Conservation (phyloP, 1,140 invertebrate genomes). For the Helicorthomorpha holstii region DNA sequence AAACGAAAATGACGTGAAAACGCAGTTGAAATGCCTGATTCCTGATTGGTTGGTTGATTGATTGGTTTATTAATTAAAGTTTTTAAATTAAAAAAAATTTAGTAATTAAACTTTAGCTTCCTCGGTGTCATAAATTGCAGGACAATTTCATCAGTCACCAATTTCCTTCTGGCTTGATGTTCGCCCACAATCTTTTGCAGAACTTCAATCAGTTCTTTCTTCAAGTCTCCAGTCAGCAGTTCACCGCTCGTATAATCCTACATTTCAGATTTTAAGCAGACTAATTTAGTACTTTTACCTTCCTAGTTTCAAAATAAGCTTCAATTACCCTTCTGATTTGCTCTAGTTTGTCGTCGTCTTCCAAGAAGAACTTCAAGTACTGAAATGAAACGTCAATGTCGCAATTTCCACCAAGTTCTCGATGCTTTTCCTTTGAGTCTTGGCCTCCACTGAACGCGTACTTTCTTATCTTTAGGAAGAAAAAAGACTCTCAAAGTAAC, state of each 20-base stretch:
- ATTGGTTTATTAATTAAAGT: no score
- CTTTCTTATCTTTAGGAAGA: slow-evolving; percentile 85
- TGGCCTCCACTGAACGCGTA: slow-evolving; percentile 97
- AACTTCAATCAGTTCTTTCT: slow-evolving; percentile 70
- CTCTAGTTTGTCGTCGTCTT: slow-evolving; percentile 78
- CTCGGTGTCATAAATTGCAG: slow-evolving; percentile 68
- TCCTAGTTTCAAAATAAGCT: background rate
- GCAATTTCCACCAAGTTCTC: slow-evolving; percentile 78
- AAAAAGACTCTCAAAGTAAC: no score
- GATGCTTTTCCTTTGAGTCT: slow-evolving; percentile 81
- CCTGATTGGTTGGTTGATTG: no score
- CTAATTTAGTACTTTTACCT: background rate
- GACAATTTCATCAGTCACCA: slow-evolving; percentile 71
- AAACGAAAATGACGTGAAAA: no score
- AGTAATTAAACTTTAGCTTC: slow-evolving; percentile 38
- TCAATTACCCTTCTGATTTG: slow-evolving; percentile 47
- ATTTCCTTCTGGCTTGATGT: slow-evolving; percentile 63
- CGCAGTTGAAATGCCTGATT: no score
- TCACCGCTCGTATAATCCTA: slow-evolving; percentile 75
- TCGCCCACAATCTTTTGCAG: slow-evolving; percentile 54
- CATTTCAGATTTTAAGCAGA: slow-evolving; percentile 17
- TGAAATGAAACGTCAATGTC: slow-evolving; percentile 92
- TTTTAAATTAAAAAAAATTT: no score
- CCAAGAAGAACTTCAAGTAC: slow-evolving; percentile 87
- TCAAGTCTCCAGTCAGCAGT: slow-evolving; percentile 84